Evolutionary conservation across 2,888 invertebrate genomes (phyloP), one percentile per base, ranked within the genome.

Genomic region (Clostera curtula): DNA sequence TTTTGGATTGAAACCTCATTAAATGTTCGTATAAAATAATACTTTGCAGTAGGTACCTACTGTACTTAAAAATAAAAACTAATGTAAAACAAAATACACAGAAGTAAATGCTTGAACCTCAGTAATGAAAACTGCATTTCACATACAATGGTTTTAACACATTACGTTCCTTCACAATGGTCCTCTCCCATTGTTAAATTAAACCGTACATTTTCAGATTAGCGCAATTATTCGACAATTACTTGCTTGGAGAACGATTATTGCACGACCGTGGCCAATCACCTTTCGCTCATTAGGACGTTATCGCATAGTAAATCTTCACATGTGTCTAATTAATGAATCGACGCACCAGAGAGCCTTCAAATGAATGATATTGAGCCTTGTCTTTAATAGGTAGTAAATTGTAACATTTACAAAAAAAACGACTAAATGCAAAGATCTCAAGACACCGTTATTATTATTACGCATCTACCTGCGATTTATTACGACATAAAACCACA

Each of bases 161-260:
- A 10, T 11, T 28, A 17, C 25, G 21, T 29, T 30, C 24, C 58
- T 56, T 49, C 67, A 67, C 64, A 50, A 56, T 63, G 65, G 64
- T 69, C 60, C 48, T 48, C 62, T 7, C 56, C 72, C 59, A 79
- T 82, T 82, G 77, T 83, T 80, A 44, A 61, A 58, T 76, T 70
- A 72, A 76, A 79, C 68, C 82, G 75, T 82, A 65, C 52, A 75
- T 70, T 77, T 82, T 74, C 79, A 75, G 71, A 66, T 80, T 79
- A 79, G 56, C 77, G 77, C 75, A 80, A 80, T 82, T 80, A 80
- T 75, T 70, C 76, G 76, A 70, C 68, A 72, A 80, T 82, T 80
- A 80, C 70, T 68, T 65, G 77, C 65, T 56, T 63, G 62, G 57
- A 58, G 59, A 62, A 56, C 57, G 67, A 69, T 74, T 65, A 71